phyloP scores from a whole-genome alignment of 1,140 invertebrate genomes.

The Dendrolimus punctatus region DNA sequence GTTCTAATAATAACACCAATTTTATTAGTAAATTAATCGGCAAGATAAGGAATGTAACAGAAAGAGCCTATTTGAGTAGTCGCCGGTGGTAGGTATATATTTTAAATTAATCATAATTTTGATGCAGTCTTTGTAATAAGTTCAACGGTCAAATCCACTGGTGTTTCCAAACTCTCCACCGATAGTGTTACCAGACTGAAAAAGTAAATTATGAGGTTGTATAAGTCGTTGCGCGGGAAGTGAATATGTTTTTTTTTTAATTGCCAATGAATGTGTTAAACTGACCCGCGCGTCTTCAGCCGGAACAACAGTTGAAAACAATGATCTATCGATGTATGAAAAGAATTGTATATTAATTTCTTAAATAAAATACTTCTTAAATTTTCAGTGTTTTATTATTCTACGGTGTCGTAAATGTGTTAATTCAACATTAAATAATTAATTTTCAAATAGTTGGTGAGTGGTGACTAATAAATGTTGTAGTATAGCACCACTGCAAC shows the following conservation, averaged over 20 bases:
- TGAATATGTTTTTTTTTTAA: slow-evolving; percentile 10
- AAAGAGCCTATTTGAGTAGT: too few relatives aligned
- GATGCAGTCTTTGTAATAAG: neutral
- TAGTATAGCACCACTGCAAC: too few relatives aligned
- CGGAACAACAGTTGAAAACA: slow-evolving; percentile 30
- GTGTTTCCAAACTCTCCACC: slow-evolving; percentile 14
- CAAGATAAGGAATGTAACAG: neutral
- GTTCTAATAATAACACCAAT: neutral
- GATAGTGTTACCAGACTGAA: slow-evolving; percentile 19
- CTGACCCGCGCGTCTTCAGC: slow-evolving; percentile 16
- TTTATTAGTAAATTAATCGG: neutral
- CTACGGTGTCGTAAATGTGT: neutral
- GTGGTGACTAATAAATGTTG: too few relatives aligned
- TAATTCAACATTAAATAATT: neutral
- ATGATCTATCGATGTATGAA: slow-evolving; percentile 54
- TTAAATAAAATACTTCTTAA: slow-evolving; percentile 65
- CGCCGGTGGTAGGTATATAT: too few relatives aligned
- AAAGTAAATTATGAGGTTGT: slow-evolving; percentile 9
- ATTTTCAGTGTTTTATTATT: slow-evolving; percentile 23
- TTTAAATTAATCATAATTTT: neutral
- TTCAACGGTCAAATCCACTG: slow-evolving; percentile 6
- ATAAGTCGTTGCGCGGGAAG: slow-evolving; percentile 8
- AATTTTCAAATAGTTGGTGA: neutral
- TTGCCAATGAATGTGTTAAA: slow-evolving; percentile 25
- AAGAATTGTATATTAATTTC: slow-evolving; percentile 68